phyloP scores from a whole-genome alignment of 2,888 invertebrate genomes.

The Celastrina argiolus region DNA sequence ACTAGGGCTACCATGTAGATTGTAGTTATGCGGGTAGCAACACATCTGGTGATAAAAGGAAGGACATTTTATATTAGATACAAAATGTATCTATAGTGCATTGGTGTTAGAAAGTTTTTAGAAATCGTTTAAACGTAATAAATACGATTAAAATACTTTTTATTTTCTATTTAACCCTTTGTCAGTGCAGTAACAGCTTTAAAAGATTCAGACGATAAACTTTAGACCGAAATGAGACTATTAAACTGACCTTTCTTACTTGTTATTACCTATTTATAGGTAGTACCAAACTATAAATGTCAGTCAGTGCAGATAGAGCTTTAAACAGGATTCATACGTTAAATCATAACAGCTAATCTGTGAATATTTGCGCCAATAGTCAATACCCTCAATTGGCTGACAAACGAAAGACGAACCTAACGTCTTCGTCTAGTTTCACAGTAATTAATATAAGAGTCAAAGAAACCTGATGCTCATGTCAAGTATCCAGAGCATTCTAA shows the following conservation, averaged over 20 bases:
- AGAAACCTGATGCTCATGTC: neutral
- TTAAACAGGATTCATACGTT: no score
- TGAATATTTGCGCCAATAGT: no score
- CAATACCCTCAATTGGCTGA: no score
- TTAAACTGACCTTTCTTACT: no score
- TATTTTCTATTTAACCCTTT: no score
- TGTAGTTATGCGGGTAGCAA: neutral
- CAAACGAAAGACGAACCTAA: neutral
- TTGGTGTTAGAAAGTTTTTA: neutral
- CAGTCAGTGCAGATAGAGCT: no score
- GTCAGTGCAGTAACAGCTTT: no score
- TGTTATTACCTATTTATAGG: no score
- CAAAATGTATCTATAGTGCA: neutral
- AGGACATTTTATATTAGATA: neutral
- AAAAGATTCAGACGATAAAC: no score
- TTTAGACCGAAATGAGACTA: no score
- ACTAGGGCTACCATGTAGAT: neutral
- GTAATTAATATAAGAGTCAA: neutral
- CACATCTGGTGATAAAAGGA: neutral
- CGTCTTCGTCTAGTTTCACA: neutral
- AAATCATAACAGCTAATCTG: no score
- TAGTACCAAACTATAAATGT: no score
- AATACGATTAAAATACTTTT: neutral
- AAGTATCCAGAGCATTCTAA: constrained; percentile 7
- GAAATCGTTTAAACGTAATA: neutral